phyloP scores from a whole-genome alignment of 2,888 invertebrate species.

The Drosophila neutralis region DNA sequence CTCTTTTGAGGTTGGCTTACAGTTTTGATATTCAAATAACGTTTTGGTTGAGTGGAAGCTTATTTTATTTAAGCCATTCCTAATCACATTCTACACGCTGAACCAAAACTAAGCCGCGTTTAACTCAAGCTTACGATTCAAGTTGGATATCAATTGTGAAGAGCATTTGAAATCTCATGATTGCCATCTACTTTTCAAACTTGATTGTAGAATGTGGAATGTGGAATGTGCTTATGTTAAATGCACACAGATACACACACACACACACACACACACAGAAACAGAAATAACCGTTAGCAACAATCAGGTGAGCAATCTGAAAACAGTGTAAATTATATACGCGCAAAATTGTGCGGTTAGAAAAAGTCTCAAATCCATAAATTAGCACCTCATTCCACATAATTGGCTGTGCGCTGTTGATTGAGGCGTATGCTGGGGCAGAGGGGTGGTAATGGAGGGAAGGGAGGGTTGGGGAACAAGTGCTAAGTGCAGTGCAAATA shows the following conservation, averaged over 20 bases:
- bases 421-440: constrained; percentile 72
- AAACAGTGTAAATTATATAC: constrained; percentile 69
- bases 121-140: background rate
- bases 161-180: constrained; percentile 26
- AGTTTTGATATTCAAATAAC: background rate
- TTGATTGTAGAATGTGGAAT: constrained; percentile 35
- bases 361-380: constrained; percentile 76
- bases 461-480: constrained; percentile 20
- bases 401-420: constrained; percentile 67
- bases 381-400: constrained; percentile 81
- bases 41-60: background rate
- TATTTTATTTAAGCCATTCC: background rate
- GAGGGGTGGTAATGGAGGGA: background rate
- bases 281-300: constrained; percentile 61
- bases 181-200: constrained; percentile 36
- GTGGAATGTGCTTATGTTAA: constrained; percentile 39
- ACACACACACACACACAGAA: background rate
- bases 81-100: constrained; percentile 3
- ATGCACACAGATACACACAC: constrained; percentile 27
- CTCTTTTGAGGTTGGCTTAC: background rate
- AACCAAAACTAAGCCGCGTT: background rate
- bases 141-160: constrained; percentile 16
- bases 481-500: constrained; percentile 81
- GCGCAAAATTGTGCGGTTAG: constrained; percentile 61
- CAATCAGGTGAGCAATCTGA: constrained; percentile 51